These are phyloP conservation scores for Drosophila serrata DNA, from an alignment of 1,140 invertebrate genomes.

Conservation along the genomic window DNA sequence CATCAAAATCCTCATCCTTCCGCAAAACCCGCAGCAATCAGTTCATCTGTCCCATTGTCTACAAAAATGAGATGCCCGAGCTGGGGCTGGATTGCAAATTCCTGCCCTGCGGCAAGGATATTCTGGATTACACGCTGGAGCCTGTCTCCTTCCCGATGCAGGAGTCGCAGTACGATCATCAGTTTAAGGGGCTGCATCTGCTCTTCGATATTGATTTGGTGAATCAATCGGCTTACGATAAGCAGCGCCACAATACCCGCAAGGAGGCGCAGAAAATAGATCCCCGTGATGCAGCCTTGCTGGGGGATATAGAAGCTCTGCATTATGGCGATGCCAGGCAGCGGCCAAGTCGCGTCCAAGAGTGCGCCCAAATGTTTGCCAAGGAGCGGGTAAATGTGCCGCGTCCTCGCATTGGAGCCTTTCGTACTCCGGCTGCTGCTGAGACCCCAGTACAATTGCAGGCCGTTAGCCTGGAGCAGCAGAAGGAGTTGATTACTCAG, in stretches of 20 bases:
- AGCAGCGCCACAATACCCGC: neutral
- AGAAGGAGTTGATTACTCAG: slow-evolving; percentile 32
- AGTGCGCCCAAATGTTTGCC: slow-evolving; percentile 41
- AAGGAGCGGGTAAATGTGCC: slow-evolving; percentile 14
- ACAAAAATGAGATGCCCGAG: slow-evolving; percentile 41
- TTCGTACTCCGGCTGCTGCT: neutral
- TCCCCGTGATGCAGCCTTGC: slow-evolving; percentile 23
- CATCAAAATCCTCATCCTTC: neutral
- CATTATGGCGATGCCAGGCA: slow-evolving; percentile 4
- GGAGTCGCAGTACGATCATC: slow-evolving; percentile 14
- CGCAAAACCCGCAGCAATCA: slow-evolving; percentile 16
- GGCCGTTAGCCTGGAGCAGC: slow-evolving; percentile 20
- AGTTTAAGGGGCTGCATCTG: slow-evolving; percentile 44
- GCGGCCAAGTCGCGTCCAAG: slow-evolving; percentile 21
- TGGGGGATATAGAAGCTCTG: slow-evolving; percentile 37
- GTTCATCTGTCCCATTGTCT: slow-evolving; percentile 38
- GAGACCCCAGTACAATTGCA: neutral
- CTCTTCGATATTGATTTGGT: slow-evolving; percentile 52
- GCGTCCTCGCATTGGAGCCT: slow-evolving; percentile 10
- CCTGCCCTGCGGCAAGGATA: slow-evolving; percentile 41
- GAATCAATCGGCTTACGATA: slow-evolving; percentile 14
- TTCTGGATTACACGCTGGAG: slow-evolving; percentile 40
- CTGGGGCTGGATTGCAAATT: slow-evolving; percentile 28
- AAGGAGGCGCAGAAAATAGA: slow-evolving; percentile 7
- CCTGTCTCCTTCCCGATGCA: slow-evolving; percentile 12